Base-by-base conservation (phyloP, 2,888 invertebrate species). In the Drosophila trichaetosa region DNA sequence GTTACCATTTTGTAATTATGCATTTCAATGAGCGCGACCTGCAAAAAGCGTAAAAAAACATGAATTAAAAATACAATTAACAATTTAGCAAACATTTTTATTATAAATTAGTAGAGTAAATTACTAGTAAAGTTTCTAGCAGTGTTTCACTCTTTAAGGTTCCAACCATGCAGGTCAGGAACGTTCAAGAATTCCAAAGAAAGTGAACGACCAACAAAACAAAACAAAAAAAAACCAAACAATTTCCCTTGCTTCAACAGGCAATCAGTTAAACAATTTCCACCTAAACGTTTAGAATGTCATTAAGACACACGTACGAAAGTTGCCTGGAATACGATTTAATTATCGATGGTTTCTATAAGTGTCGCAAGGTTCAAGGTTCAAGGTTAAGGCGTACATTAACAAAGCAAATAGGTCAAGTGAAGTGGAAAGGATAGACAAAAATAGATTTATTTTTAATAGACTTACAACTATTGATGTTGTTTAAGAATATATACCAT, bases 1-100 rank as follows among this genome's bases (percentile, higher is more conserved):
- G 42, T 76, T 71, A 61, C 67, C 83, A 76, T 80, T 83, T 83
- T 80, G 69, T 52, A 76, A 79, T 69, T 75, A 49, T 60, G 56
- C 54, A 60, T 53, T 58, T 21, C 72, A 71, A 67, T 62, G 61
- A 53, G 57, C 54, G 56, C 46, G 51, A 67, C 73, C 83, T 83
- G 83, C 29, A 80, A 76, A 73, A 53, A 60, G 27, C 29, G 27
- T 27, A 58, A 53, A 61, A 56, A 56, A 64, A 56, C 36, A 51
- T 42, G 60, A 68, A 60, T 60, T 66, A 79, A 40, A 48, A 61
- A 40, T 24, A 53, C 66, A 52, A 61, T 61, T 42, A 77, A 40
- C 52, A 62, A 68, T 68, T 65, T 57, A 18, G 36, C 24, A 63
- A 69, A 49, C 54, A 69, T 64, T 66, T 64, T 67, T 66, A 8